Evolutionary conservation across 2,113 vertebrate species (phyloP).

Genomic region (Microtus montanus): DNA sequence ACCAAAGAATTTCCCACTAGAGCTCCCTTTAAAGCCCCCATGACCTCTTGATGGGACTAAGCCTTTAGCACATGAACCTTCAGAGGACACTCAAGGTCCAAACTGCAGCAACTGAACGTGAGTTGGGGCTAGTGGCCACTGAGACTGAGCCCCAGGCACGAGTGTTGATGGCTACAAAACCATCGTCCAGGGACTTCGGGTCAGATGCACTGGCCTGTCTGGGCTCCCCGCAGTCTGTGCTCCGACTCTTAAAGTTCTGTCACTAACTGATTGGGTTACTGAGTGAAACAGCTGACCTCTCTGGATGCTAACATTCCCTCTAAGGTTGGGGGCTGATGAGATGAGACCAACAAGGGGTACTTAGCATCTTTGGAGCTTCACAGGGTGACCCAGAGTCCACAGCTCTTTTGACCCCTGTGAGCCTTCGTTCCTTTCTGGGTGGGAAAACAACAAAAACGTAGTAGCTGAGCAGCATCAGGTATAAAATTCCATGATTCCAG

Average conservation of each 20-base stretch:
- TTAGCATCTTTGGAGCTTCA: background rate
- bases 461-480: background rate
- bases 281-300: background rate
- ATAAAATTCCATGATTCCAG: background rate
- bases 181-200: background rate
- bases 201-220: fast-evolving
- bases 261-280: background rate
- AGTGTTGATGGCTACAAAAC: background rate
- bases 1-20: background rate
- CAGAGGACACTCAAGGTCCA: background rate
- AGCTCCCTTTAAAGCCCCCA: background rate
- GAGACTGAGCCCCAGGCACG: background rate
- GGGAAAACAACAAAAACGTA: background rate
- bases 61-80: background rate
- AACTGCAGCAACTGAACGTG: background rate
- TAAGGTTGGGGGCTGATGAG: background rate
- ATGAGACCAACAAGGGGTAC: background rate
- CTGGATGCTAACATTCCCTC: background rate
- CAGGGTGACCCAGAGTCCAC: background rate
- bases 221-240: background rate
- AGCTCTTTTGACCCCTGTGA: background rate
- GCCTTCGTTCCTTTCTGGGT: background rate
- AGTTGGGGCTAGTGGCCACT: background rate
- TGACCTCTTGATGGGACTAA: background rate
- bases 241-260: background rate